phyloP scores from a whole-genome alignment of 2,113 vertebrate genomes.

The Chionodraco myersi region DNA sequence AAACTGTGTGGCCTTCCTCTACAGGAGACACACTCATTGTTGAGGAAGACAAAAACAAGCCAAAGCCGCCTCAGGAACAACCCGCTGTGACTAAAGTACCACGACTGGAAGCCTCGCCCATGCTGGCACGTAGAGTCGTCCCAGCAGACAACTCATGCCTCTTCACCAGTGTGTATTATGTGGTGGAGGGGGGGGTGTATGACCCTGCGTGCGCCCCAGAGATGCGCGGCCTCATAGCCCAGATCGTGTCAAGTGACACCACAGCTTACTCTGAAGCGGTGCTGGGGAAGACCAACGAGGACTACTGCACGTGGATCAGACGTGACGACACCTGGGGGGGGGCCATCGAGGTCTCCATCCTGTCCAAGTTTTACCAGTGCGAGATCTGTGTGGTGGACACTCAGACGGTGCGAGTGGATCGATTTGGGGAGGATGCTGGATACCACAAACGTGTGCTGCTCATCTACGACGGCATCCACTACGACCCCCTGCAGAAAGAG shows the following conservation, averaged over 20 bases:
- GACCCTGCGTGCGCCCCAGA: conserved; percentile 91
- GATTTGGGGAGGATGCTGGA: conserved; percentile 95
- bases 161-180: conserved; percentile 96
- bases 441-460: conserved; percentile 93
- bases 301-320: conserved; percentile 95
- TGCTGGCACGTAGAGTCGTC: conserved; percentile 87
- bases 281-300: conserved; percentile 93
- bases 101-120: conserved; percentile 78
- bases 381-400: conserved; percentile 99
- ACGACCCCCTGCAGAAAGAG: conserved; percentile 92
- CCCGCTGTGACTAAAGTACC: conserved; percentile 78
- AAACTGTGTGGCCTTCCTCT: conserved; percentile 28
- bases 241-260: conserved; percentile 93
- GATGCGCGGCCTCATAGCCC: conserved; percentile 94
- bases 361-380: conserved; percentile 96
- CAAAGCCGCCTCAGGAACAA: conserved; percentile 64
- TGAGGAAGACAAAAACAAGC: conserved; percentile 92
- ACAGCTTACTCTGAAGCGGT: conserved; percentile 92
- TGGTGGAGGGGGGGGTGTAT: conserved; percentile 93
- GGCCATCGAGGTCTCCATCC: conserved; percentile 96
- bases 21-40: conserved; percentile 97
- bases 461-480: conserved; percentile 98
- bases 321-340: conserved; percentile 96
- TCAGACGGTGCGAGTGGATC: conserved; percentile 94
- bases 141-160: conserved; percentile 98